These are phyloP conservation scores for Drosophila nikananu DNA, from an alignment of 1,140 invertebrate species.

Conservation along the genomic window DNA sequence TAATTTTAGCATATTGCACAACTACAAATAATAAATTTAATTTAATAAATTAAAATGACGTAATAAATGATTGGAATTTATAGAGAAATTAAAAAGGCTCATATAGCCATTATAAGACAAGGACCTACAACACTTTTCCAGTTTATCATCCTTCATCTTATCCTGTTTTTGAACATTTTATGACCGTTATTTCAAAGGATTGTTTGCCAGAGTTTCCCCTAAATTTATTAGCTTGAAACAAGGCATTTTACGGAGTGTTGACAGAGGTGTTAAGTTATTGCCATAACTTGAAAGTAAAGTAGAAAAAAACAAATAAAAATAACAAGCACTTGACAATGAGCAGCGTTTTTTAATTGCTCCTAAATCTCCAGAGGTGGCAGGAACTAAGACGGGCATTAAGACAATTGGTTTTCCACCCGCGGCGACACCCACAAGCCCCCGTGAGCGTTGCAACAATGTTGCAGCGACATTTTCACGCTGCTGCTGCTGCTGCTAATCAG, in stretches of 20 bases:
- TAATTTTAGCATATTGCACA: too few relatives aligned
- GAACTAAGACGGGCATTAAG: conserved; percentile 4
- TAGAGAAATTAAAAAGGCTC: background rate
- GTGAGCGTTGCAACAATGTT: conserved; percentile 47
- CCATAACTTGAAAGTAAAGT: background rate
- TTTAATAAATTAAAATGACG: too few relatives aligned
- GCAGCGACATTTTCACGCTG: conserved; percentile 24
- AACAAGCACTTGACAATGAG: too few relatives aligned
- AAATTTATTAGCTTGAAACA: background rate
- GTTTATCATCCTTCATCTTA: too few relatives aligned
- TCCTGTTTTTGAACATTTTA: background rate
- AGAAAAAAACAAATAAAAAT: background rate
- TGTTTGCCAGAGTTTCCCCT: background rate
- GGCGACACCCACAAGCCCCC: conserved; percentile 36
- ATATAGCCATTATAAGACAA: background rate
- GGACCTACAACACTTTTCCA: background rate
- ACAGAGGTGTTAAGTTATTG: background rate
- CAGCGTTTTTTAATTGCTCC: conserved; percentile 9
- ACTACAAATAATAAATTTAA: too few relatives aligned
- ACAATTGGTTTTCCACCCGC: conserved; percentile 21
- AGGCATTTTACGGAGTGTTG: background rate
- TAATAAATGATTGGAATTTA: too few relatives aligned
- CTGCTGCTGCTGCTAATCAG: conserved; percentile 42
- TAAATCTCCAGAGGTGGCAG: conserved; percentile 2
- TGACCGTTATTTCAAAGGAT: background rate